These are phyloP conservation scores for Hycleus cichorii DNA, from an alignment of 1,140 invertebrate species.

Conservation along the genomic window DNA sequence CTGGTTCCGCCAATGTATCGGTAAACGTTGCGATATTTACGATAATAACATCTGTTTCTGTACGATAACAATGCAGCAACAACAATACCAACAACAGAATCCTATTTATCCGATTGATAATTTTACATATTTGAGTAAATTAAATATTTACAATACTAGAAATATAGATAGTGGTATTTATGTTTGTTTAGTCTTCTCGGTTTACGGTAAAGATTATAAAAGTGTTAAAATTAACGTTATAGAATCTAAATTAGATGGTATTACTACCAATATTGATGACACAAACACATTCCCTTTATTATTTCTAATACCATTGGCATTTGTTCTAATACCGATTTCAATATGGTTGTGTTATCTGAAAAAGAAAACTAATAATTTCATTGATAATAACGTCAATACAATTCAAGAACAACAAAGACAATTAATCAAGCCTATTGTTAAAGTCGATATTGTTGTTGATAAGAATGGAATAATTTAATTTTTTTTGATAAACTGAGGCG, in stretches of 20 bases:
- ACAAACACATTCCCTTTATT: constrained; percentile 22
- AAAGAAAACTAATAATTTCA: constrained; percentile 14
- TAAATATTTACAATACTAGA: constrained; percentile 30
- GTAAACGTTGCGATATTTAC: constrained; percentile 26
- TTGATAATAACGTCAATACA: constrained; percentile 6
- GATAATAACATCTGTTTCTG: constrained; percentile 28
- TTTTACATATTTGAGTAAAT: constrained; percentile 33
- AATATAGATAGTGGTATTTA: constrained; percentile 32
- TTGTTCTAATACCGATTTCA: constrained; percentile 26
- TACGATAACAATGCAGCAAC: constrained; percentile 15
- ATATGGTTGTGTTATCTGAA: constrained; percentile 34
- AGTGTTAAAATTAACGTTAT: constrained; percentile 26
- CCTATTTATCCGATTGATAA: constrained; percentile 18
- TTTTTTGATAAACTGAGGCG: too few relatives aligned
- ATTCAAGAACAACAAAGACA: constrained; percentile 18
- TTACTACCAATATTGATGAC: background rate
- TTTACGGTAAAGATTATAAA: constrained; percentile 27
- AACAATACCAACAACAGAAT: background rate
- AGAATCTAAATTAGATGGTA: constrained; percentile 5
- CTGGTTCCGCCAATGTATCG: constrained; percentile 35
- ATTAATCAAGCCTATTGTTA: constrained; percentile 10
- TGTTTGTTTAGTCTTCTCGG: constrained; percentile 33
- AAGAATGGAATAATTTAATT: background rate
- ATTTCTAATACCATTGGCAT: constrained; percentile 30
- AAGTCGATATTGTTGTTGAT: constrained; percentile 1